These are phyloP conservation scores for Cariama cristata DNA, from an alignment of 2,113 vertebrate species.

Conservation along the genomic window DNA sequence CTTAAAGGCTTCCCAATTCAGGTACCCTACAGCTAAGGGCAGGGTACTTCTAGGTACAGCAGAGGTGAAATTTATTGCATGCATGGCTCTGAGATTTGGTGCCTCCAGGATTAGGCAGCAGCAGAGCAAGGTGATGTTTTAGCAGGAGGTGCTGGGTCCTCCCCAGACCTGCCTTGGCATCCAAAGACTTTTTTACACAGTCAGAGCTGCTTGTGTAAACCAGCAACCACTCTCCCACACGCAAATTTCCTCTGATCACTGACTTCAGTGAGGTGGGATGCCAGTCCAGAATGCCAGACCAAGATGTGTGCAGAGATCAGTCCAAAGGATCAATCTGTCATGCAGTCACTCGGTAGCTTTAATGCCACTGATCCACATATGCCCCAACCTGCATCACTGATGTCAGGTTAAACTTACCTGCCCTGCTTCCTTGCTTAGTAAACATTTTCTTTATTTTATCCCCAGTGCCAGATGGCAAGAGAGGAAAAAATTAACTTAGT, in stretches of 20 bases:
- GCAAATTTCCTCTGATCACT: neutral
- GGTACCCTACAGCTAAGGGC: neutral
- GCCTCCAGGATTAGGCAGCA: neutral
- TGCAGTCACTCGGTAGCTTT: slow-evolving; percentile 1
- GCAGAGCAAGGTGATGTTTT: neutral
- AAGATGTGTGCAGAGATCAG: neutral
- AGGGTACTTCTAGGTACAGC: neutral
- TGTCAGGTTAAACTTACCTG: slow-evolving; percentile 49
- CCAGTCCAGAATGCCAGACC: neutral
- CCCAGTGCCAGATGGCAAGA: slow-evolving; percentile 7
- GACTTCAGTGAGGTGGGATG: neutral
- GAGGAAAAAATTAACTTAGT: slow-evolving; percentile 58
- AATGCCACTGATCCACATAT: rapidly evolving
- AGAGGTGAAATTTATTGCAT: neutral
- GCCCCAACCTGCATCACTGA: slow-evolving; percentile 29
- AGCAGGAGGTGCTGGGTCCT: neutral
- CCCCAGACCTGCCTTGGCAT: neutral
- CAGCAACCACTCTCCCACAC: rapidly evolving
- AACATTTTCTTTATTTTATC: slow-evolving; percentile 57
- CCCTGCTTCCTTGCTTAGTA: slow-evolving; percentile 37
- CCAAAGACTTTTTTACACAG: neutral
- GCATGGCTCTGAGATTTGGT: neutral
- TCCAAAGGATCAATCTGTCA: neutral
- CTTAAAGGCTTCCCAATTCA: neutral
- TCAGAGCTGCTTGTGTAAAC: neutral